Conservation (phyloP, 2,797 vertebrate genomes). For the Falco concolor region DNA sequence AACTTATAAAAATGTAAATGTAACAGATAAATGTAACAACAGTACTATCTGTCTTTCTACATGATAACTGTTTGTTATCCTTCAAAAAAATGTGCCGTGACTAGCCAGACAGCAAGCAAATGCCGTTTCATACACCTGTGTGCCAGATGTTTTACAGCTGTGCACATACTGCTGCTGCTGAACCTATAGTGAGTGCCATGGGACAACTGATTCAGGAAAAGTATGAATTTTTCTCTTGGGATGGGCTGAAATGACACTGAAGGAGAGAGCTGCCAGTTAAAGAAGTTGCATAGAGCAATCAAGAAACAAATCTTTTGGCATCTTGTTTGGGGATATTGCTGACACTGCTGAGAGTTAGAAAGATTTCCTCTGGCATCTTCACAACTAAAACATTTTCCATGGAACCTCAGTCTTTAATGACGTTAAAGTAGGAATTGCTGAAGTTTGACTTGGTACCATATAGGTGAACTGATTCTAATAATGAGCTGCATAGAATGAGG, state of each 20-base stretch:
- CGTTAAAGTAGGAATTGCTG: neutral
- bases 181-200: neutral
- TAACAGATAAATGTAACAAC: neutral
- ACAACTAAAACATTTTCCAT: neutral
- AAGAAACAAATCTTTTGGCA: neutral
- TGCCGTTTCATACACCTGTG: slow-evolving; percentile 20
- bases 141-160: slow-evolving; percentile 39
- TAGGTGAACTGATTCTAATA: neutral
- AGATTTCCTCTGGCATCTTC: neutral
- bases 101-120: slow-evolving; percentile 31
- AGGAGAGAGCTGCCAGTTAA: neutral
- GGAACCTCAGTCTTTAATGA: neutral
- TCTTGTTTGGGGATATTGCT: neutral
- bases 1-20: neutral
- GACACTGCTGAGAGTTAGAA: neutral
- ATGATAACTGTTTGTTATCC: slow-evolving; percentile 8
- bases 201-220: neutral
- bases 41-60: neutral
- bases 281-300: neutral
- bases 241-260: neutral
- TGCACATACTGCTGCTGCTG: neutral
- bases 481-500: neutral
- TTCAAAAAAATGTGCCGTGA: neutral
- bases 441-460: neutral
- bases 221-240: neutral